Evolutionary conservation across 2,797 vertebrate genomes (phyloP).

Genomic region (Sternarchorhynchus goeldii): DNA sequence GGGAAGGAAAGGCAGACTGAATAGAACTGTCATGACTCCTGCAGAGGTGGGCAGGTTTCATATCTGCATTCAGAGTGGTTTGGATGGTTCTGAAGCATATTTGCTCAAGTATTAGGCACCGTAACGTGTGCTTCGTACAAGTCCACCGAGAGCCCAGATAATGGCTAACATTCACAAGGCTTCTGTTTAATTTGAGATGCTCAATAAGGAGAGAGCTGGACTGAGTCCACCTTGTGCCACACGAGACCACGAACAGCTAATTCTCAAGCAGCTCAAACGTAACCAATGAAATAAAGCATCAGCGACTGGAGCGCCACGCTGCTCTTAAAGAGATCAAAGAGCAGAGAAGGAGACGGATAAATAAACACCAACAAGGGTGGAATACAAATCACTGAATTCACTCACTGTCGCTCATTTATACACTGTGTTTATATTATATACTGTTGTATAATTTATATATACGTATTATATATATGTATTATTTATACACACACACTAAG

Average conservation of each 20-base stretch:
- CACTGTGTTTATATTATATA: no score
- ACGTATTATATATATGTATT: neutral
- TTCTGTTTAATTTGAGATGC: conserved; percentile 28
- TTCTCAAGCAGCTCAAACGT: conserved; percentile 40
- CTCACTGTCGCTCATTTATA: neutral
- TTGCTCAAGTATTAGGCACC: neutral
- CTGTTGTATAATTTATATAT: neutral
- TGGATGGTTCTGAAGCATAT: neutral
- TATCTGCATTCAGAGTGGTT: neutral
- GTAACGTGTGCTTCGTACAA: neutral
- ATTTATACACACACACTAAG: conserved; percentile 1
- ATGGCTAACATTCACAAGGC: conserved; percentile 12
- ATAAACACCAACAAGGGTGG: neutral
- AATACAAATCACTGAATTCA: conserved; percentile 25
- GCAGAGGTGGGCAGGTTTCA: neutral
- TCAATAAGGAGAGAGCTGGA: conserved; percentile 35
- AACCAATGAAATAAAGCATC: conserved; percentile 38
- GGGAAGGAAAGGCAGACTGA: no score
- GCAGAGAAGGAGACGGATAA: conserved; percentile 26
- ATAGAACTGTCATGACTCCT: neutral
- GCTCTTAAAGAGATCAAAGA: conserved; percentile 43
- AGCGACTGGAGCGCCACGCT: conserved; percentile 23
- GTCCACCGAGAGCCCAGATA: conserved; percentile 14
- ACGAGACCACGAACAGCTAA: conserved; percentile 30
- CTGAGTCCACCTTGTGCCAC: conserved; percentile 34